Evolutionary conservation across 1,140 invertebrate genomes (phyloP), one percentile per base, ranked within the genome.

Genomic region (Penaeus vannamei): DNA sequence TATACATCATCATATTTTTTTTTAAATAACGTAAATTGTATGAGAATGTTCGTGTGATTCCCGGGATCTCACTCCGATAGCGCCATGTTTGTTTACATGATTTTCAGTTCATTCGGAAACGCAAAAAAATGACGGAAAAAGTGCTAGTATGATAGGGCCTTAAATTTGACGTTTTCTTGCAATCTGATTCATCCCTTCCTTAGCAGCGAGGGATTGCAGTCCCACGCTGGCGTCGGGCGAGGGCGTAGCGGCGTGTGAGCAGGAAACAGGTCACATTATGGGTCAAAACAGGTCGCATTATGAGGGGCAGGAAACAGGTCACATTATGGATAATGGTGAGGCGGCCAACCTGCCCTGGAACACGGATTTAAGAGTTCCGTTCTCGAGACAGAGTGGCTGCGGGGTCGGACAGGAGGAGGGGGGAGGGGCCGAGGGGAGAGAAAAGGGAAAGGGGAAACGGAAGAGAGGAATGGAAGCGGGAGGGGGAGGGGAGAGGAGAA

Each of bases 251-350:
- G 76, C 32, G 46, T 53, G 76, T 22, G 76, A 46, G 32, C 32
- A 87, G 85, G 85, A 87, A 87, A 87, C 85, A 81, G 60, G 85
- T 82, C 85, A 81, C 85, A 87, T 87, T 87, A 87, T 66, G 77
- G 85, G 79, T 87, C 80, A 87, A 66, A 79, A 76, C 61, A 42
- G 62, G 60, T 77, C 79, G 29, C 53, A 53, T 53, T 53, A 53
- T 53, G 53, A 53, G 53, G 76, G 29, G 32, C 22, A 87, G 85
- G 85, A 87, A 87, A 87, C 85, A 81, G 60, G 85, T 82, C 85
- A 81, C 85, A 87, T 87, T 87, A 87, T 81, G 77, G 85, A 62
- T 87, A 87, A 87, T 87, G 85, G 85, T 53, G 61, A 66, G 60
- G 85, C 79, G 61, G 64, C 60, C 77, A 36, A 42, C 77, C 85